Base-by-base conservation (phyloP, 2,797 vertebrate species). In the Lates japonicus region DNA sequence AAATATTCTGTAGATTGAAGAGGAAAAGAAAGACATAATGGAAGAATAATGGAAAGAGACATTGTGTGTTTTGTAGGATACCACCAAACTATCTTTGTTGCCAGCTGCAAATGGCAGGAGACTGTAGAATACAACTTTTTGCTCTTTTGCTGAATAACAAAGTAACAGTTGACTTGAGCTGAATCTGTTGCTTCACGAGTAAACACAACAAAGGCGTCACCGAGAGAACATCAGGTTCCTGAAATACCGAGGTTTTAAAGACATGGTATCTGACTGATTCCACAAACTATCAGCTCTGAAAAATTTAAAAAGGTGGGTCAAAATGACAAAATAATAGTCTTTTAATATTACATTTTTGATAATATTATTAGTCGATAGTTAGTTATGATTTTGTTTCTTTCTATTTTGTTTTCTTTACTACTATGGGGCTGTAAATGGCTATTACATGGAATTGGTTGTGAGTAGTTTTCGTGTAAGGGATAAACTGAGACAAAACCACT, bases 191-290 rank as follows among this genome's bases (percentile, higher is more conserved):
- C 25, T 25, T 9, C 20, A 35, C 16, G 37, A 58, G 37, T 49
- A 42, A 77, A 76, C 55, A 17, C 16, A 67, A 67, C 35, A 60
- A 49, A 55, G 19, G 37, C 25, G 52, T 59, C 51, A 66, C 41
- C 1, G 0, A 66, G 46, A 44, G 19, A 37, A 49, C 35, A 71
- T 25, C 12, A 22, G 8, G 59, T 44, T 44, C 25, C 7, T 49
- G 41, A 65, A 68, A 63, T 29, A 7, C 3, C 3, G 0, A 25
- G n/a, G 41, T 67, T 52, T 19, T 44, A 1, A 14, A 29, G 17
- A 54, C 3, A 25, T 54, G 29, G 2, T 41, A 8, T 49, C n/a
- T 6, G 54, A 49, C 33, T 1, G 5, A 44, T 39, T 52, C 13
- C 17, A 41, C 49, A 14, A 39, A 55, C 39, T 11, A 35, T 81